phyloP scores from a whole-genome alignment of 53 echinoderm and acorn worm genomes.

The Echinometra lucunter region DNA sequence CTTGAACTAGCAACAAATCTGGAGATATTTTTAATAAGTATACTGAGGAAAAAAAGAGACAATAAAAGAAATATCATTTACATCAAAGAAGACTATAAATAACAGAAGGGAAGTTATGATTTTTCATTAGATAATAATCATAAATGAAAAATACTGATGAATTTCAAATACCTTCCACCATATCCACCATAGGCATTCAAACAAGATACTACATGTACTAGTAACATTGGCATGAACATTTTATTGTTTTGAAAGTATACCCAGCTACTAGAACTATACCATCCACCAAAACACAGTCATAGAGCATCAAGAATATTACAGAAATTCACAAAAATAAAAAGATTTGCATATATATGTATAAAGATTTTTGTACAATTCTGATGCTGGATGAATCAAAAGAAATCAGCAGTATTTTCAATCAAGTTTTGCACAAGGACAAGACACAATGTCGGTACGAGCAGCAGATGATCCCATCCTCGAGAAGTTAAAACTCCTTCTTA shows the following conservation, averaged over 20 bases:
- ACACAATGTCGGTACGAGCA: background rate
- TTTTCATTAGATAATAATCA: background rate
- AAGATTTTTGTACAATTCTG: conserved; percentile 62
- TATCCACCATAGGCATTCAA: background rate
- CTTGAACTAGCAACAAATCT: too few species aligned
- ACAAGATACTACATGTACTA: background rate
- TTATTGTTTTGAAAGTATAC: conserved; percentile 2
- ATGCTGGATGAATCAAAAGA: conserved; percentile 16
- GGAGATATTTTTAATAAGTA: too few species aligned
- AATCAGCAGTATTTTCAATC: conserved; percentile 23
- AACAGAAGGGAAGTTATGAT: background rate
- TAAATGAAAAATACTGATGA: conserved; percentile 28
- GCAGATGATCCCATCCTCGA: background rate
- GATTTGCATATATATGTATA: conserved; percentile 69
- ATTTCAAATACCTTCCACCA: conserved; percentile 1
- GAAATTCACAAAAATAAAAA: conserved; percentile 70
- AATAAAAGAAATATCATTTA: background rate
- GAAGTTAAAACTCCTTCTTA: background rate
- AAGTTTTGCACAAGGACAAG: background rate
- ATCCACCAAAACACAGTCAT: conserved; percentile 20
- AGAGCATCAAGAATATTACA: conserved; percentile 43
- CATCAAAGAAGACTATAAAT: background rate
- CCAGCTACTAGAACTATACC: conserved; percentile 14
- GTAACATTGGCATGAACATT: background rate
- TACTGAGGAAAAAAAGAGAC: background rate